Evolutionary conservation across 2,888 invertebrate species (phyloP), one percentile per base, ranked within the genome.

Genomic region (Latheticus oryzae): DNA sequence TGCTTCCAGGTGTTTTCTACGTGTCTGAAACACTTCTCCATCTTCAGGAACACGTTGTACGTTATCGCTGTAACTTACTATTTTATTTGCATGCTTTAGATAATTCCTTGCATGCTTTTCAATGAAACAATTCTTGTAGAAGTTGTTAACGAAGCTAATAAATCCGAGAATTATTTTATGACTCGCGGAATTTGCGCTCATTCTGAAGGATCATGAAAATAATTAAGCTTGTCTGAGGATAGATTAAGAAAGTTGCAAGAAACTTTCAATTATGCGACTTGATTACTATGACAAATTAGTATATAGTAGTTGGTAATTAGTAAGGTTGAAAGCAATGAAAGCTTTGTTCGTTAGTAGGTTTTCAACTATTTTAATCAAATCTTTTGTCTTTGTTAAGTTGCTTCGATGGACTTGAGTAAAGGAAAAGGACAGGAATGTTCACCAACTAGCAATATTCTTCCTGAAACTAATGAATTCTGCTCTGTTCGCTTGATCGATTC

Each of bases 401-500:
- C 33, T 33, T 24, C 5, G 19, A n/a, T 28, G 24, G n/a, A n/a
- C 28, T 2, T 28, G 17, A 23, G 12, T 23, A 9, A 16, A 42
- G n/a, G n/a, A n/a, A n/a, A n/a, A n/a, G n/a, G n/a, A n/a, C n/a
- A n/a, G n/a, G n/a, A n/a, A n/a, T n/a, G n/a, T n/a, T n/a, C n/a
- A n/a, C 43, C 48, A 42, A 60, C 43, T 55, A 58, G 58, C 57
- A 56, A 58, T 65, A 60, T 57, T 63, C 58, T 57, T 56, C 54
- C 50, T 50, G 47, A 35, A 57, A 38, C 35, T 53, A 62, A 61
- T 58, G 58, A 64, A 62, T 61, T 64, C 60, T 60, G 51, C 58
- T 61, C 64, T 63, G 61, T 66, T 62, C 61, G 59, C 52, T 63
- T 67, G 64, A 68, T 68, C 65, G 66, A 68, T 68, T 66, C 64